Evolutionary conservation across 2,888 invertebrate species (phyloP), one percentile per base, ranked within the genome.

Genomic region (Saturnia pavonia): DNA sequence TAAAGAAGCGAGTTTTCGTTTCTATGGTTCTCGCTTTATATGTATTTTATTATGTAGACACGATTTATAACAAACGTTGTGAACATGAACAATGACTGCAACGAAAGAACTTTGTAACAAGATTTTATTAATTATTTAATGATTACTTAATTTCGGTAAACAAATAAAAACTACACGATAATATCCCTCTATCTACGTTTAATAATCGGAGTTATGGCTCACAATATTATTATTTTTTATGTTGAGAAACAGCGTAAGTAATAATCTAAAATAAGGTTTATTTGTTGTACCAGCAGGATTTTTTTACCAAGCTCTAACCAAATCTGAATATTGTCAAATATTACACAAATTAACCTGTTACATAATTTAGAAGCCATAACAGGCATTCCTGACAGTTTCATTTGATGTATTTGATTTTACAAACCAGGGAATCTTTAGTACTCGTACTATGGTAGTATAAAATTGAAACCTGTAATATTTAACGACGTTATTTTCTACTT

Each of bases 381-480:
- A 54, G 54, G 19, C 9, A 11, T 54, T 43, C 19, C 8, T 19
- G 14, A 25, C 27, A 25, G 27, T 25, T n/a, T 9, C 22, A n/a
- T 22, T n/a, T 22, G 9, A 9, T 22, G 14, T 4, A 11, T 60
- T 25, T 27, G 27, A 60, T 14, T 27, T 19, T 14, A 6, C 14
- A 60, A 60, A 60, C n/a, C 16, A 51, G 57, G 6, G 12, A 27
- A 27, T 11, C 57, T 60, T 60, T 60, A 27, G 14, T 60, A 51
- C n/a, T n/a, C n/a, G n/a, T n/a, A n/a, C 7, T 27, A 27, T 60
- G 14, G 14, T 14, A 6, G 57, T 60, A 54, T 54, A 22, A 9
- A 54, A 54, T 54, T 54, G 22, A 54, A 54, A 54, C 54, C 14
- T 60, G 57, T 60, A 60, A 60, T 60, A 27, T 60, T 60, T 25